These are phyloP conservation scores for Microplitis mediator DNA, from an alignment of 1,140 invertebrate genomes.

Conservation along the genomic window DNA sequence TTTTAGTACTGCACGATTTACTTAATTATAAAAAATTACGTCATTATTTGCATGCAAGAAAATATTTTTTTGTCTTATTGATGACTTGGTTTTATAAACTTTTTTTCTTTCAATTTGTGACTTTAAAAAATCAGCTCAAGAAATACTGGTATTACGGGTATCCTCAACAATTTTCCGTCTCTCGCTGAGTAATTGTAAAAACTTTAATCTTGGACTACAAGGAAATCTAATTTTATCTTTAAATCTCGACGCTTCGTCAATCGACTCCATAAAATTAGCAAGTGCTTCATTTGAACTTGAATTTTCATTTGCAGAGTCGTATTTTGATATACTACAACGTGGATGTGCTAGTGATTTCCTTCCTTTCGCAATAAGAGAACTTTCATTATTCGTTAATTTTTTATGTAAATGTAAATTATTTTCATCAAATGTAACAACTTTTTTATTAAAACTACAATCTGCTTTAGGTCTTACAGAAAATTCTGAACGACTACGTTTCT, in stretches of 20 bases:
- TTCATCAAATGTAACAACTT: background rate
- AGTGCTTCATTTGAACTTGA: conserved; percentile 32
- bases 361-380: conserved; percentile 16
- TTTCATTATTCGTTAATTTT: conserved; percentile 11
- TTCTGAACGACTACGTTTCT: background rate
- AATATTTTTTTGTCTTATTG: too few species aligned
- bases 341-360: conserved; percentile 21
- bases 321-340: conserved; percentile 26
- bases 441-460: background rate
- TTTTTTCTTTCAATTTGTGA: too few species aligned
- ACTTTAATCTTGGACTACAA: conserved; percentile 46
- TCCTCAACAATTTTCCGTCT: conserved; percentile 49
- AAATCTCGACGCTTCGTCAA: conserved; percentile 24
- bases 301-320: conserved; percentile 32
- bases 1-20: too few species aligned
- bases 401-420: conserved; percentile 3
- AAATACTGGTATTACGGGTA: conserved; percentile 38
- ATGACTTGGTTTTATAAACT: too few species aligned
- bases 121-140: conserved; percentile 26
- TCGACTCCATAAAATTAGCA: conserved; percentile 35
- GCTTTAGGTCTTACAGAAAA: background rate
- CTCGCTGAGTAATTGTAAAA: conserved; percentile 48
- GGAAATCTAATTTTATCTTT: conserved; percentile 43
- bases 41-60: too few species aligned
- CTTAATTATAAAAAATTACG: too few species aligned